Conservation (phyloP, 2,797 vertebrate species). For the Chromobotia macracanthus region DNA sequence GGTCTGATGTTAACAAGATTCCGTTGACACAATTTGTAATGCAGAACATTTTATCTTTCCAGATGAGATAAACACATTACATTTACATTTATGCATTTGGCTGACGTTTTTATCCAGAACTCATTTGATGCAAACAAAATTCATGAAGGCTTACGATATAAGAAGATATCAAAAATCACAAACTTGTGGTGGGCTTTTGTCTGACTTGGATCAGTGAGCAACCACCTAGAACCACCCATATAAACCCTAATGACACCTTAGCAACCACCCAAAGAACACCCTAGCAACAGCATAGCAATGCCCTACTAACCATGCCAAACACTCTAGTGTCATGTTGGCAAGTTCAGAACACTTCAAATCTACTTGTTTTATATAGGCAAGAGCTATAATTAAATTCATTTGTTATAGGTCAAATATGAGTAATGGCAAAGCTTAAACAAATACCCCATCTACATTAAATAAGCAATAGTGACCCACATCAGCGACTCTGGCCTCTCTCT, state of each 20-base stretch:
- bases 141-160: neutral
- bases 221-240: neutral
- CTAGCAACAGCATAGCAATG: neutral
- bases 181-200: no score
- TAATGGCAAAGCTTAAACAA: conserved; percentile 24
- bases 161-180: neutral
- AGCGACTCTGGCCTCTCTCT: conserved; percentile 21
- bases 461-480: conserved; percentile 10
- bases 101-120: neutral
- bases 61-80: neutral
- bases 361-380: neutral
- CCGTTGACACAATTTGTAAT: neutral
- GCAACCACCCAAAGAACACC: neutral
- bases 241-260: neutral
- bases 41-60: conserved; percentile 2
- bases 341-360: neutral
- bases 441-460: conserved; percentile 20
- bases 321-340: neutral
- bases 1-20: neutral
- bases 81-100: no score
- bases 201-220: neutral
- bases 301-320: neutral
- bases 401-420: conserved; percentile 14
- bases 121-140: neutral
- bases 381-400: neutral